Base-by-base conservation (phyloP, 2,797 vertebrate species). In the Arremon brunneinucha region DNA sequence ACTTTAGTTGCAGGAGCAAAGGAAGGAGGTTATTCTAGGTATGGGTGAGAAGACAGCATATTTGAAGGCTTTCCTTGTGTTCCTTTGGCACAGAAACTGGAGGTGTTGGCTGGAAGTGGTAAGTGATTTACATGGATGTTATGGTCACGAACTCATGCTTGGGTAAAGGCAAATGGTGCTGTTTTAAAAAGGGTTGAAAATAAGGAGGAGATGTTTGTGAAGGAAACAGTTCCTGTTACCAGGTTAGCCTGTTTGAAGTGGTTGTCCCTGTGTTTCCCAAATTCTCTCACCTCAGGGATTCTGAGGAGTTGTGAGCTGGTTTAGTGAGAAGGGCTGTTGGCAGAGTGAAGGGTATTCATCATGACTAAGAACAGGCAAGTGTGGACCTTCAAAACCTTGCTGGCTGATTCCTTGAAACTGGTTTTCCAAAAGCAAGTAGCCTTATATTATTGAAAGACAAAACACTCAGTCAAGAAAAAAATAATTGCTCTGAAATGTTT, bases 11-110 rank as follows among this genome's bases (percentile, higher is more conserved):
- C 2, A 68, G 37, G 32, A 41, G 52, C 4, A 28, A 34, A 70
- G 16, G 5, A 27, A 19, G 4, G 11, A 43, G 11, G 9, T 1
- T 6, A 1, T 4, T 28, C 3, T 34, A 5, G 14, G 28, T n/a
- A 6, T 3, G 41, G 8, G 21, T 1, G 6, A 26, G 21, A n/a
- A 53, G 53, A 39, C 2, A 18, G n/a, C 8, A 37, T 32, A 16
- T 43, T 67, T 44, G 28, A 22, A 56, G 35, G 3, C 6, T 87
- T 84, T 27, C 3, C 7, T 63, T 46, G 6, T 35, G 14, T 13
- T 76, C 12, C 26, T 83, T 56, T 69, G 50, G 11, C 41, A 50
- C 50, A 9, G 69, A 62, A 83, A 30, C 24, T 8, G 13, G 32
- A 41, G 21, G 5, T 1, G 2, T 9, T 76, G 10, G 15, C 32